Base-by-base conservation (phyloP, 2,113 vertebrate genomes). In the Macheiramphus alcinus region DNA sequence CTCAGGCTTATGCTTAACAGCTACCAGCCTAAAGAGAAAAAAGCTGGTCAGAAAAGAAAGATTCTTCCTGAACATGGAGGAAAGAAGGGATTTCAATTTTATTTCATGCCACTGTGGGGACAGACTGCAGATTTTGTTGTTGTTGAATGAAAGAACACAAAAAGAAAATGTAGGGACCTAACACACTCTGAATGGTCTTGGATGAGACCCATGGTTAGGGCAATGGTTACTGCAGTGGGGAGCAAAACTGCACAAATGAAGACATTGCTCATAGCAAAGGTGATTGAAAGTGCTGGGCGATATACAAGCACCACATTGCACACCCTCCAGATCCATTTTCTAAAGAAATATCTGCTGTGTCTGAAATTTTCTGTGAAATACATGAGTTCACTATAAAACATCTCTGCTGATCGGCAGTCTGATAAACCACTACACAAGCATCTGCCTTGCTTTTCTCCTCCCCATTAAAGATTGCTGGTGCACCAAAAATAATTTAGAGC, bases 281-380 rank as follows among this genome's bases (percentile, higher is more conserved):
- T 11, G 79, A 91, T 18, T 3, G 9, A 38, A 29, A n/a, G 62
- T 1, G 19, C 55, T 52, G 68, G 78, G 32, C 11, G 81, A 58
- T 83, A 56, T 58, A 78, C 23, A 56, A n/a, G 76, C 68, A 79
- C 38, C 43, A 20, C 48, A n/a, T 4, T 18, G 31, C 65, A 84
- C 76, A 67, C 68, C 36, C 67, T 66, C 78, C 83, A 65, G 38
- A 61, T 74, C 80, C 23, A 5, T 50, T 48, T 87, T 85, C 91
- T 80, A 16, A 38, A 62, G 88, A 89, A 92, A 9, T 31, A 58
- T 25, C 84, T 81, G 70, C 83, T 42, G 36, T 9, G 47, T 21
- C 66, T 82, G 29, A 22, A 59, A 59, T 11, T 95, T 96, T 95
- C 89, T 93, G 95, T 19, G 71, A 96, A 94, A 93, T 75, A 88